Base-by-base conservation (phyloP, 2,888 invertebrate species). In the Cheilosia vulpina region DNA sequence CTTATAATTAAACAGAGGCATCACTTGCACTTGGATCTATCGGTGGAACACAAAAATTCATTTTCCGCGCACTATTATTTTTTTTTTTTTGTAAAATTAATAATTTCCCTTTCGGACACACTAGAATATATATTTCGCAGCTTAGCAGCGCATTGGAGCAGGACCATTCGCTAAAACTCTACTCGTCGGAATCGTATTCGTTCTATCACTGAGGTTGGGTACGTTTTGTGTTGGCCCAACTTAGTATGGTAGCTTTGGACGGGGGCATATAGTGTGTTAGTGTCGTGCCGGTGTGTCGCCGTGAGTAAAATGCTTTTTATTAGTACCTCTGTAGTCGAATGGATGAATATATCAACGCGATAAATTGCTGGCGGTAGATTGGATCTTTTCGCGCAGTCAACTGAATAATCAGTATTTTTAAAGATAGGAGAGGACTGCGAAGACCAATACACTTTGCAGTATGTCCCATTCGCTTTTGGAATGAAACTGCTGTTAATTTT, bases 111-210 rank as follows among this genome's bases (percentile, higher is more conserved):
- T 57, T 69, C 45, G 69, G 53, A 72, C 43, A 78, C 58, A 38
- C 38, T 38, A 50, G 52, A 65, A 53, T 60, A 53, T 24, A 38
- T 38, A 62, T 50, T 75, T 27, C 27, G 52, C 79, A 79, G 63
- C 47, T 71, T 60, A 76, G 60, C 58, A 76, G 78, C 80, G 78
- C 80, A 76, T 62, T 75, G 41, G 19, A 47, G 69, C 52, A 62
- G 58, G 71, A 80, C 80, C 66, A 73, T 80, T 66, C 66, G 66
- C 76, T 81, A 72, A 52, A 87, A 78, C 68, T 82, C 82, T 87
- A 82, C 87, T 80, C 73, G 85, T 87, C 87, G 84, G 87, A 85
- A 81, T 87, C 88, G 87, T 77, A 84, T 85, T 87, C 88, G 88
- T 87, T 84, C 87, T 84, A 87, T 85, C 81, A 88, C 88, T 88